These are phyloP conservation scores for Stomatorhinus ivindoensis DNA, from an alignment of 2,113 vertebrate species.

Conservation along the genomic window DNA sequence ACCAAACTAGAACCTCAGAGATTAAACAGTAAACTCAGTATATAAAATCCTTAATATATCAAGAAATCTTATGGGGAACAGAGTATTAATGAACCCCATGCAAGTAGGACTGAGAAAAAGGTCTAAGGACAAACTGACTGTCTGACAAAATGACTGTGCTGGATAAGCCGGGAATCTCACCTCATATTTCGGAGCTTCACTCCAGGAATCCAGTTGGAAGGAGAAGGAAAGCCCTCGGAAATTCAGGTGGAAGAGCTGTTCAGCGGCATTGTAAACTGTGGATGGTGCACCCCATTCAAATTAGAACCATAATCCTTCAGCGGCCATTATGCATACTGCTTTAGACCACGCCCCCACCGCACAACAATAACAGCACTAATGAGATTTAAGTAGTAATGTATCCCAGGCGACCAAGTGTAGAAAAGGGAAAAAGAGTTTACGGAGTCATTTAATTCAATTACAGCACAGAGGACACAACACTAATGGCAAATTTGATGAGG, in stretches of 20 bases:
- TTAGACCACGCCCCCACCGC: not conserved
- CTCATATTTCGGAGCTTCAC: conserved; percentile 98
- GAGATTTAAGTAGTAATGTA: not conserved
- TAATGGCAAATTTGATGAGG: not conserved
- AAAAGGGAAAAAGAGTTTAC: not conserved
- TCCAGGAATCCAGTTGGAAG: conserved; percentile 97
- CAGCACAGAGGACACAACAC: not conserved
- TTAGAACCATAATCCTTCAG: not conserved
- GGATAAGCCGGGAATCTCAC: conserved; percentile 53
- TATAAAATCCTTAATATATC: not conserved
- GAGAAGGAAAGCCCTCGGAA: conserved; percentile 97
- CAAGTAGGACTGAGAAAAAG: not conserved
- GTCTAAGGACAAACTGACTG: not conserved
- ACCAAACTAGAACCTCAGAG: not conserved
- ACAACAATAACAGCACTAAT: not conserved
- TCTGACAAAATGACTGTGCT: not conserved
- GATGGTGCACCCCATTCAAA: not conserved
- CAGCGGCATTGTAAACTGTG: conserved; percentile 92
- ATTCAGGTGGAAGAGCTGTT: conserved; percentile 98
- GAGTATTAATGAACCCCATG: not conserved
- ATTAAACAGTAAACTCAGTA: not conserved
- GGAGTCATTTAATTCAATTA: not conserved
- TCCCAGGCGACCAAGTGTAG: not conserved
- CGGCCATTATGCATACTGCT: not conserved
- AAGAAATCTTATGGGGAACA: not conserved